A percentile compares a stretch with the other conserved stretches of the same genome.
phyloP scores from a whole-genome alignment of 2,888 invertebrate genomes.

The Noctua comes region DNA sequence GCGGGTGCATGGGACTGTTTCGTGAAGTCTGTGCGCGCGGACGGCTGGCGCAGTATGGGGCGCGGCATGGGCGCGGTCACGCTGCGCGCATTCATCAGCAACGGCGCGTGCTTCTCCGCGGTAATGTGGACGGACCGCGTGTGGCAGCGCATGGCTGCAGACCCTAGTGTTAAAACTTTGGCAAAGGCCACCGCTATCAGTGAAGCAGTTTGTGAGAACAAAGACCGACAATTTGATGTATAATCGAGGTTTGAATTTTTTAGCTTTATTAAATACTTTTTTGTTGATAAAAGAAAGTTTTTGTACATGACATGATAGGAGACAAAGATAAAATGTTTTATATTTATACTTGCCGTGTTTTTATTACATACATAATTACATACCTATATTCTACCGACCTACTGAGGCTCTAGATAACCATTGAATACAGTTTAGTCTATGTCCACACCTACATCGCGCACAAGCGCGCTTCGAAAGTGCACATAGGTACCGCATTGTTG shows the following conservation, averaged over 20 bases:
- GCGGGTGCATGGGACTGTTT: constrained; percentile 94
- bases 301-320: constrained; percentile 25
- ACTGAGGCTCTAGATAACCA: background rate
- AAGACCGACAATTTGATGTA: constrained; percentile 80
- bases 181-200: constrained; percentile 76
- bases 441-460: background rate
- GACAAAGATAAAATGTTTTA: constrained; percentile 51
- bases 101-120: constrained; percentile 97
- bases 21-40: constrained; percentile 91
- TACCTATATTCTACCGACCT: background rate
- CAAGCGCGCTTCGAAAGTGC: background rate
- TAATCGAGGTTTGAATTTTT: constrained; percentile 59
- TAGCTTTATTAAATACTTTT: constrained; percentile 25
- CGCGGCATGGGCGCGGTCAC: constrained; percentile 95
- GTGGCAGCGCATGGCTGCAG: constrained; percentile 80
- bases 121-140: constrained; percentile 94
- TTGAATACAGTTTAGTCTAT: constrained; percentile 1
- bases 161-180: constrained; percentile 71
- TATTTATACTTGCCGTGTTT: constrained; percentile 42
- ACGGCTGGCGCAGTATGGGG: constrained; percentile 93
- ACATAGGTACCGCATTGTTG: background rate
- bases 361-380: constrained; percentile 19
- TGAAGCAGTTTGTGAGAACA: constrained; percentile 79
- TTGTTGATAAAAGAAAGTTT: constrained; percentile 23
- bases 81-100: constrained; percentile 97